Conservation (phyloP, 2,797 vertebrate species). For the Lepilemur ruficaudatus region DNA sequence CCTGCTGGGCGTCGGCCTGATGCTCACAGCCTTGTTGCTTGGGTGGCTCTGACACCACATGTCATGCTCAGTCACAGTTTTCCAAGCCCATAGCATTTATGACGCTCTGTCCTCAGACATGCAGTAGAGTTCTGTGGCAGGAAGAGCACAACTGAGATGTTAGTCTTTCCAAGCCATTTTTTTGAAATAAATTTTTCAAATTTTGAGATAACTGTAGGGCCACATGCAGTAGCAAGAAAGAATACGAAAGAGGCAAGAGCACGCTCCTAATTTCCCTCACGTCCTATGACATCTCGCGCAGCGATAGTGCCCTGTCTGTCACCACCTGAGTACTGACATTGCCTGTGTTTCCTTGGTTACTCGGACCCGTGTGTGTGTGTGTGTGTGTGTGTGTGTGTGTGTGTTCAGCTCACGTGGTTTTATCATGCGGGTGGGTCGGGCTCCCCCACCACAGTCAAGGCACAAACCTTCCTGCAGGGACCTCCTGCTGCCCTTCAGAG, state of each 20-base stretch:
- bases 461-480: background rate
- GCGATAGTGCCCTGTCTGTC: too few species aligned
- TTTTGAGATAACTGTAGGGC: background rate
- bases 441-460: background rate
- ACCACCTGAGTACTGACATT: background rate
- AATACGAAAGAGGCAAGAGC: background rate
- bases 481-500: background rate
- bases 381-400: background rate
- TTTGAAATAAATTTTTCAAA: background rate
- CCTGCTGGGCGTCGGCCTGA: background rate
- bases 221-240: background rate
- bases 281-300: rapidly evolving
- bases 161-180: background rate
- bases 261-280: background rate
- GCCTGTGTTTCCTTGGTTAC: background rate
- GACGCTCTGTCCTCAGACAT: background rate
- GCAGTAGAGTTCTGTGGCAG: background rate
- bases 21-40: background rate
- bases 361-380: background rate
- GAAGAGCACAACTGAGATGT: background rate
- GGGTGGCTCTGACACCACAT: background rate
- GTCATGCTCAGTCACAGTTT: too few species aligned
- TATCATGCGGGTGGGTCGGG: background rate
- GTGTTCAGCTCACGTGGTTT: background rate
- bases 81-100: background rate